Conservation (phyloP, 2,888 invertebrate species). For the Bedellia somnulentella region DNA sequence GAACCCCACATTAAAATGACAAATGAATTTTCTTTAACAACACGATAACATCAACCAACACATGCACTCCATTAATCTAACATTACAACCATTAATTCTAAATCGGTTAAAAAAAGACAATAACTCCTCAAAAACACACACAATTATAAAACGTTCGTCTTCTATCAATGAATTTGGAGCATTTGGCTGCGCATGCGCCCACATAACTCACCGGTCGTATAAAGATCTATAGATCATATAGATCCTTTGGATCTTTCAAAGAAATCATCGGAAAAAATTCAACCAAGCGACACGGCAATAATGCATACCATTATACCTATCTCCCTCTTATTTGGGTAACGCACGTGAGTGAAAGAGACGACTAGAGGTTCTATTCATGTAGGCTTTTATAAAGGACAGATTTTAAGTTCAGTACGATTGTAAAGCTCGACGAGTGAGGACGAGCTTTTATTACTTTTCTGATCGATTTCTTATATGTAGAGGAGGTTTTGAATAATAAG, state of each 20-base stretch:
- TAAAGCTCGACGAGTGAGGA: slow-evolving; percentile 12
- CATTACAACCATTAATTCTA: no score
- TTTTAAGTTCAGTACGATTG: slow-evolving; percentile 23
- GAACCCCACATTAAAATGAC: no score
- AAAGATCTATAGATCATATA: slow-evolving; percentile 46
- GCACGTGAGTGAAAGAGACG: slow-evolving; percentile 14
- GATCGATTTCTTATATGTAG: background rate
- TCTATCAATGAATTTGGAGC: slow-evolving; percentile 35
- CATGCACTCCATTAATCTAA: no score
- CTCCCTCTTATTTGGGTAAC: slow-evolving; percentile 15
- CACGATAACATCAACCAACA: no score
- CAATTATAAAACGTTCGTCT: slow-evolving; percentile 12
- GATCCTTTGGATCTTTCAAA: slow-evolving; percentile 41
- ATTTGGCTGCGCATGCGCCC: slow-evolving; percentile 13
- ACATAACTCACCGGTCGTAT: slow-evolving; percentile 44
- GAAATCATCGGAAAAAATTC: slow-evolving; percentile 48
- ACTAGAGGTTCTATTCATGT: slow-evolving; percentile 27
- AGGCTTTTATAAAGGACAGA: no score
- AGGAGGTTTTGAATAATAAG: no score
- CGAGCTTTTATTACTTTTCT: slow-evolving; percentile 10
- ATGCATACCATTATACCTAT: slow-evolving; percentile 47
- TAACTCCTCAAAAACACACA: slow-evolving; percentile 12
- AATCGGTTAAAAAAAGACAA: no score
- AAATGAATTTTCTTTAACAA: no score
- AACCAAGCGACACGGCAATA: slow-evolving; percentile 30